Evolutionary conservation across 2,888 invertebrate species (phyloP).

Genomic region (Nomada hirtipes): DNA sequence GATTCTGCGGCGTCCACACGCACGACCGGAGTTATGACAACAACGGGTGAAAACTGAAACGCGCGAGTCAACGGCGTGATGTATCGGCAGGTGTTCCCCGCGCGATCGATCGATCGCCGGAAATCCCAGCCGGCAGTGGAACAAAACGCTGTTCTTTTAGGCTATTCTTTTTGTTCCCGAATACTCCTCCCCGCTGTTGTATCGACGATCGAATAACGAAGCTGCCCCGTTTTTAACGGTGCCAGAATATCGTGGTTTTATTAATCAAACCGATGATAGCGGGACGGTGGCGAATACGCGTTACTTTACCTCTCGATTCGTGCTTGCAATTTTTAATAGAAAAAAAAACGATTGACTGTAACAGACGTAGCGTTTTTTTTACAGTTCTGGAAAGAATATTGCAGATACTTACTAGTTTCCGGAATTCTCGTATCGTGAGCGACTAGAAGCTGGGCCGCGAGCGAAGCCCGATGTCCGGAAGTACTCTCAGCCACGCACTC

Average conservation of each 20-base stretch:
- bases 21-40: conserved; percentile 55
- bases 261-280: background rate
- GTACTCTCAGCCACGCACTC: conserved; percentile 92
- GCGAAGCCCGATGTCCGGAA: conserved; percentile 87
- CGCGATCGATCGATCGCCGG: conserved; percentile 38
- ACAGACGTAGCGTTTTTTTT: too few species aligned
- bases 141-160: conserved; percentile 20
- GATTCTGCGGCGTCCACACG: conserved; percentile 26
- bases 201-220: conserved; percentile 15
- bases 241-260: conserved; percentile 5
- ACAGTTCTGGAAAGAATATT: background rate
- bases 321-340: background rate
- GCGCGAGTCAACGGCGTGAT: conserved; percentile 13
- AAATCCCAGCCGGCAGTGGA: conserved; percentile 23
- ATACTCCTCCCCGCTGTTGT: background rate
- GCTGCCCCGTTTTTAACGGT: conserved; percentile 8
- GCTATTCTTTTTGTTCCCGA: conserved; percentile 12
- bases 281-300: background rate
- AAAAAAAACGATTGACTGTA: background rate
- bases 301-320: too few species aligned
- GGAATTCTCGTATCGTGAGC: conserved; percentile 85
- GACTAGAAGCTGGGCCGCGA: conserved; percentile 85
- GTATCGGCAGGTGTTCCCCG: conserved; percentile 56
- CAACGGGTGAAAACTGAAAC: conserved; percentile 40
- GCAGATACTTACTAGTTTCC: conserved; percentile 85